Evolutionary conservation across 2,888 invertebrate genomes (phyloP), one percentile per base, ranked within the genome.

Genomic region (Eudemis profundana): DNA sequence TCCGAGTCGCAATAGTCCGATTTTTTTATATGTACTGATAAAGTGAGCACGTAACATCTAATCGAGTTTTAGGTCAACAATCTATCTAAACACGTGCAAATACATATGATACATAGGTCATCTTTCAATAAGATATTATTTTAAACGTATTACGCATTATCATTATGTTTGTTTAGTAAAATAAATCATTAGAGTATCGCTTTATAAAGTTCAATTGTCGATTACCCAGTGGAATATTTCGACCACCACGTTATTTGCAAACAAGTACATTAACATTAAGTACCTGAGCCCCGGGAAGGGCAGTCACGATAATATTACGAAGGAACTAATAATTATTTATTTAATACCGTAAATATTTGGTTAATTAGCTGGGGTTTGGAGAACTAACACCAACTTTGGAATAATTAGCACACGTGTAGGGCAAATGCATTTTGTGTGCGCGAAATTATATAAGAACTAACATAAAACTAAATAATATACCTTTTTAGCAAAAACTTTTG

Each of bases 101-200:
- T n/a, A n/a, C n/a, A n/a, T n/a, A n/a, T n/a, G n/a, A n/a, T n/a
- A n/a, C n/a, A n/a, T n/a, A n/a, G n/a, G n/a, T n/a, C n/a, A n/a
- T n/a, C n/a, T n/a, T n/a, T n/a, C n/a, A n/a, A n/a, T n/a, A n/a
- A n/a, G n/a, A n/a, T n/a, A n/a, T n/a, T n/a, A n/a, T n/a, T n/a
- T n/a, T n/a, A n/a, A 8, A 12, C 46, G 21, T n/a, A 46, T 46
- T 21, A 46, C 5, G 21, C 21, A 46, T 21, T 21, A 46, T 44
- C 12, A 44, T 19, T 12, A 17, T 17, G 42, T n/a, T 21, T 21
- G 21, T 21, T 46, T 0, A 12, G n/a, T 46, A 46, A 46, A 54
- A 27, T 15, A 54, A 54, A 54, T 54, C 54, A 5, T 27, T 54
- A 54, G 40, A 23, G 40, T 23, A 27, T 40, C 38, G 27, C 12